phyloP scores from a whole-genome alignment of 2,888 invertebrate genomes.

The Philereme vetulata region DNA sequence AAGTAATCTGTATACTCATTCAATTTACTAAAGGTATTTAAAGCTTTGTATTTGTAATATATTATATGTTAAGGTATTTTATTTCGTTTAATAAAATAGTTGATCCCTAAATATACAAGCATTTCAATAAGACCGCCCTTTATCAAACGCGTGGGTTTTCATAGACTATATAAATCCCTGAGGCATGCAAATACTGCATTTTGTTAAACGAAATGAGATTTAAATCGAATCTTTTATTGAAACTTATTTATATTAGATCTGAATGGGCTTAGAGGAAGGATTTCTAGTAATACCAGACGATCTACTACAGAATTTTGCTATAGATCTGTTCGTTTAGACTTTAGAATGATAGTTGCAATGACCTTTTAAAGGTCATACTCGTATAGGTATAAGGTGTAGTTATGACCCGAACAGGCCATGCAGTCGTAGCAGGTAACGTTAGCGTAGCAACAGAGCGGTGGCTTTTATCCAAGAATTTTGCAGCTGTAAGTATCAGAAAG shows the following conservation, averaged over 20 bases:
- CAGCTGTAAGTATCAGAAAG: no score
- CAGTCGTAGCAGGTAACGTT: no score
- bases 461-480: no score
- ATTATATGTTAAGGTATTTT: no score
- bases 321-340: no score
- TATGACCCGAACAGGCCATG: no score
- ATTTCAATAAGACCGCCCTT: constrained; percentile 13
- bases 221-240: constrained; percentile 37
- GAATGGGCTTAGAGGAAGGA: constrained; percentile 27
- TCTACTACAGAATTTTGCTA: constrained; percentile 25
- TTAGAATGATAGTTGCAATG: constrained; percentile 27
- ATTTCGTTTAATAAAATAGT: background rate
- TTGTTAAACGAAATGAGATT: constrained; percentile 30
- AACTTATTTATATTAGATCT: constrained; percentile 32
- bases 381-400: no score
- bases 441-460: no score
- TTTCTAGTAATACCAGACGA: constrained; percentile 31
- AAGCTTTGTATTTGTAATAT: no score
- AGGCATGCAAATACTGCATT: constrained; percentile 32
- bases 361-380: constrained; percentile 31
- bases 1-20: no score
- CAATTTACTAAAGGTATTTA: no score
- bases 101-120: background rate
- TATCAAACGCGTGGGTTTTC: constrained; percentile 9
- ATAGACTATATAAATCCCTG: constrained; percentile 27